These are phyloP conservation scores for Cyclopterus lumpus DNA, from an alignment of 2,797 vertebrate genomes.

Conservation along the genomic window DNA sequence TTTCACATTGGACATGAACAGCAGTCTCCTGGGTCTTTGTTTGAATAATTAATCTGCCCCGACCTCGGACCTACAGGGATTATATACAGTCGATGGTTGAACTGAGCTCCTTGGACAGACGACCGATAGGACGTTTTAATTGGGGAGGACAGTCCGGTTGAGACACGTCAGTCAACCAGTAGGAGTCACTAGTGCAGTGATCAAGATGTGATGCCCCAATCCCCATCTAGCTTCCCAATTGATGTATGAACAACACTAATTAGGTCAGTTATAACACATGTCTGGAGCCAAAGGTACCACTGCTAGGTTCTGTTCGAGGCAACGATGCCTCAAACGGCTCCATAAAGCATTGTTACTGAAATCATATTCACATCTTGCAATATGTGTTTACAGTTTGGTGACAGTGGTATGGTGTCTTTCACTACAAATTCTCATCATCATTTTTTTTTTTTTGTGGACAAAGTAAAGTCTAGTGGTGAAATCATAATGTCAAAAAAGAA, in stretches of 20 bases:
- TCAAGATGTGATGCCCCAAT: not conserved
- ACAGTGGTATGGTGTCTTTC: not conserved
- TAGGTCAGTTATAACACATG: not conserved
- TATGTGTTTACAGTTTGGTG: not conserved
- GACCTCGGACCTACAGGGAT: no score
- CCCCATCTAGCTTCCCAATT: not conserved
- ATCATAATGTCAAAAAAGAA: not conserved
- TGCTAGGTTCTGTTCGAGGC: no score
- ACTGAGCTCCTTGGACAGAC: not conserved
- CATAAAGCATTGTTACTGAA: not conserved
- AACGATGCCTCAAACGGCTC: no score
- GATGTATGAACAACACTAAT: not conserved
- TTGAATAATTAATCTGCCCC: no score
- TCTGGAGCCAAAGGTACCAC: not conserved
- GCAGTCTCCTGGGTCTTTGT: no score
- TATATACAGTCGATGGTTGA: not conserved
- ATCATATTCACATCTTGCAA: not conserved
- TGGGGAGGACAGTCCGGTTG: not conserved
- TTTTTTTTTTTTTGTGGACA: not conserved
- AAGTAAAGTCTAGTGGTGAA: not conserved
- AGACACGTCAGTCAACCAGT: not conserved
- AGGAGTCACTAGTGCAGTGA: not conserved
- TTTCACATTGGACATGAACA: not conserved
- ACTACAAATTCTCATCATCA: not conserved
- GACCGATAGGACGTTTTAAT: not conserved